A percentile compares a stretch with the other conserved stretches of the same genome.
These are phyloP conservation scores for Naja naja DNA, from an alignment of 2,113 vertebrate genomes.

Conservation along the genomic window DNA sequence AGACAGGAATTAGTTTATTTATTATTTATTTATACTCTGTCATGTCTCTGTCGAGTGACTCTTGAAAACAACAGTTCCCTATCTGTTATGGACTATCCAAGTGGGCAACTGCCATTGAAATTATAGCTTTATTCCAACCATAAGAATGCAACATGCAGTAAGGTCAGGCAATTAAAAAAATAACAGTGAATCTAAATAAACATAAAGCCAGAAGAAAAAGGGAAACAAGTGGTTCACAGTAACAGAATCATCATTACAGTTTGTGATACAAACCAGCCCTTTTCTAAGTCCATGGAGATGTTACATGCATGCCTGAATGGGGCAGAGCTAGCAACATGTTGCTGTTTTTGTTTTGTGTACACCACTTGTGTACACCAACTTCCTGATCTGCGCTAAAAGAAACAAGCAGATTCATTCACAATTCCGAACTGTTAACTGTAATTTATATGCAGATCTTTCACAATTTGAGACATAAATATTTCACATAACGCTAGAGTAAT, in stretches of 20 bases:
- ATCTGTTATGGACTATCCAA: not conserved
- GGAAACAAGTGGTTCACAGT: not conserved
- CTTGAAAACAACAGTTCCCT: not conserved
- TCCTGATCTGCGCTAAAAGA: not conserved
- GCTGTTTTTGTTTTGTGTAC: not conserved
- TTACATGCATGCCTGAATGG: not conserved
- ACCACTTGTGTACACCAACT: not conserved
- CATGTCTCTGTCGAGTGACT: not conserved
- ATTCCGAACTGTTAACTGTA: slow-evolving; percentile 37
- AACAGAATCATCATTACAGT: not conserved
- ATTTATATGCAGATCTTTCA: slow-evolving; percentile 47
- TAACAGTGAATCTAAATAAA: slow-evolving; percentile 5
- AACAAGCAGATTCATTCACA: slow-evolving; percentile 13
- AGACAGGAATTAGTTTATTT: not conserved
- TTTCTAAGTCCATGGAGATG: not conserved
- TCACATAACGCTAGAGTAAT: slow-evolving; percentile 29
- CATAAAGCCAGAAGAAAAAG: not conserved
- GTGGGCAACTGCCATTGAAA: not conserved
- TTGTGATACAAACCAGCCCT: not conserved
- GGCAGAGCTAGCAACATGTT: not conserved
- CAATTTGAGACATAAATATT: slow-evolving; percentile 31
- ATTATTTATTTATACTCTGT: not conserved
- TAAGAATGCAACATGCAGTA: not conserved
- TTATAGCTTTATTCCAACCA: not conserved
- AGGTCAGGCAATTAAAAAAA: not conserved